A percentile compares a stretch with the other conserved stretches of the same genome.
Conservation (phyloP, 2,797 vertebrate species). For the Oophaga sylvatica region DNA sequence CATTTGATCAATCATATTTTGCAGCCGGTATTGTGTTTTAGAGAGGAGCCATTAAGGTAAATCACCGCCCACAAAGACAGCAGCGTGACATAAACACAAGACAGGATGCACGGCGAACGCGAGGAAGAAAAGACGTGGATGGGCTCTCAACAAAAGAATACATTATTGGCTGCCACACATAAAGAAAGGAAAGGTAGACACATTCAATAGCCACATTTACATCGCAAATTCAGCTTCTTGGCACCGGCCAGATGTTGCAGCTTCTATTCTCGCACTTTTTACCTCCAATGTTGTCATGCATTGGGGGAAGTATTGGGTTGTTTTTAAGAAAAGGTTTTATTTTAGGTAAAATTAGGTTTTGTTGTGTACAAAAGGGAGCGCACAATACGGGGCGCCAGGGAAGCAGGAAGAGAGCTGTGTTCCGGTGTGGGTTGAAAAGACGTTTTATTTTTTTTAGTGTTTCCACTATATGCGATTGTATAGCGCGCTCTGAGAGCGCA, state of each 20-base stretch:
- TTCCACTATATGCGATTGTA: conserved; percentile 62
- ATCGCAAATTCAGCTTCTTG: background rate
- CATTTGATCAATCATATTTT: conserved; percentile 33
- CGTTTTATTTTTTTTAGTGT: conserved; percentile 57
- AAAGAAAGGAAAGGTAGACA: conserved; percentile 35
- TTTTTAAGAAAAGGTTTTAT: conserved; percentile 54
- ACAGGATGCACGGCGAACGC: conserved; percentile 21
- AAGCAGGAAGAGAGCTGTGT: conserved; percentile 65
- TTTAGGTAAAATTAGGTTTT: conserved; percentile 25
- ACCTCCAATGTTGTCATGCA: conserved; percentile 63
- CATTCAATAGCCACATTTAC: conserved; percentile 17
- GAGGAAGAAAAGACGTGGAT: conserved; percentile 31
- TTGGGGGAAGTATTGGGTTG: conserved; percentile 59
- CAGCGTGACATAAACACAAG: conserved; percentile 50
- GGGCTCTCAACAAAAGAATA: conserved; percentile 40
- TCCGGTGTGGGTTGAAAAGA: conserved; percentile 68
- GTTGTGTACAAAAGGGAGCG: conserved; percentile 62
- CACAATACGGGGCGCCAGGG: conserved; percentile 63
- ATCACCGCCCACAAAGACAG: conserved; percentile 54
- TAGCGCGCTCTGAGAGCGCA: conserved; percentile 58
- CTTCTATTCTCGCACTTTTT: conserved; percentile 65
- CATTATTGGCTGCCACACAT: conserved; percentile 24
- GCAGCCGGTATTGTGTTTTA: conserved; percentile 32
- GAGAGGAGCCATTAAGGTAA: conserved; percentile 43
- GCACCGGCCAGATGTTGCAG: conserved; percentile 45